Percentiles rank a stretch among this genome's conserved stretches.
Evolutionary conservation across 2,113 vertebrate genomes (phyloP).

Genomic region (Oncorhynchus keta): DNA sequence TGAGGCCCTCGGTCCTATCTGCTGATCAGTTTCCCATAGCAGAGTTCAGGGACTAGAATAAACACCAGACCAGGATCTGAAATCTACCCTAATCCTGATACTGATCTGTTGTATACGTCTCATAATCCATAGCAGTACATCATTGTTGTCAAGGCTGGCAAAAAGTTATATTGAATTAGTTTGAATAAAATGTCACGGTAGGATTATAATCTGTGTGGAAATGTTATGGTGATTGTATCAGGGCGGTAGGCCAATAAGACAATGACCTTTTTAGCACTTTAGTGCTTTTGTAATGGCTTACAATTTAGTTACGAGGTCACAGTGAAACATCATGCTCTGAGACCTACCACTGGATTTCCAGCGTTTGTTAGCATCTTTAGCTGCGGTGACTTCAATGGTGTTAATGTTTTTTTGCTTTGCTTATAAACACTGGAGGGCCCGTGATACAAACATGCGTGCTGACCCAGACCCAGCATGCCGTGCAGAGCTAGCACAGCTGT

Average conservation of each 20-base stretch:
- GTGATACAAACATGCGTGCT: constrained; percentile 53
- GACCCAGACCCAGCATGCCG: constrained; percentile 34
- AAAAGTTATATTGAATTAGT: not conserved
- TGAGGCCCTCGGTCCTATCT: constrained; percentile 46
- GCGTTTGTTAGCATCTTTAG: not conserved
- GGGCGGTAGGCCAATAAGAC: not conserved
- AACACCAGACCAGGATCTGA: constrained; percentile 26
- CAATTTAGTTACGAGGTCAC: not conserved
- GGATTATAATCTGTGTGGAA: not conserved
- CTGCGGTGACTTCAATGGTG: not conserved
- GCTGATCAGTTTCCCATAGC: constrained; percentile 37
- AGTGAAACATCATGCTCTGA: not conserved
- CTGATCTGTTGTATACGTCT: not conserved
- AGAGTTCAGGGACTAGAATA: constrained; percentile 36
- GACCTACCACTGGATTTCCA: not conserved
- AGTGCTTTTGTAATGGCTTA: not conserved
- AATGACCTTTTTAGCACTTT: not conserved
- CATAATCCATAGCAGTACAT: not conserved
- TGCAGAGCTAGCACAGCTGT: constrained; percentile 49
- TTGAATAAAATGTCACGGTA: not conserved
- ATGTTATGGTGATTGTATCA: not conserved
- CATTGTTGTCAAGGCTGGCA: not conserved
- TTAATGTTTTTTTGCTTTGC: constrained; percentile 58
- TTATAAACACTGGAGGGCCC: constrained; percentile 56
- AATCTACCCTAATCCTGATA: constrained; percentile 2